These are phyloP conservation scores for Lerema accius DNA, from an alignment of 1,140 invertebrate species.

Conservation along the genomic window DNA sequence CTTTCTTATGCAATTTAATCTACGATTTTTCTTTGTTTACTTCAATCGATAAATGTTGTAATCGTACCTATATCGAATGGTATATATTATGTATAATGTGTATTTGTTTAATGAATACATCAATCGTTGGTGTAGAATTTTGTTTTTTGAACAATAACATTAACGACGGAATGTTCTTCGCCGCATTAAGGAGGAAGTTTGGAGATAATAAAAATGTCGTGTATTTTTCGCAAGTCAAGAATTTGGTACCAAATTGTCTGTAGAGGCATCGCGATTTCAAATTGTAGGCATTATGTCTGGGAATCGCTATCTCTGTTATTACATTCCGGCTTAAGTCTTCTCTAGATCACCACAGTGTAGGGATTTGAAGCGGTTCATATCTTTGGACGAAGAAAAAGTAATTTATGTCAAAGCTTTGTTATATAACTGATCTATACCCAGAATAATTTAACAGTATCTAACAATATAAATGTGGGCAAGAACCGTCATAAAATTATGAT, in stretches of 20 bases:
- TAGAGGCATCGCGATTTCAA: slow-evolving; percentile 64
- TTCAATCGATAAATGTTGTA: not conserved
- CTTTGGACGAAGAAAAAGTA: no score
- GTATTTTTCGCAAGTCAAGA: slow-evolving; percentile 52
- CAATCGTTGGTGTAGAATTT: no score
- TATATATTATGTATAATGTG: no score
- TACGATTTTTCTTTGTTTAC: not conserved
- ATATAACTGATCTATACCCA: no score
- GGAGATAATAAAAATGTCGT: slow-evolving; percentile 56
- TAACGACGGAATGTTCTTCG: not conserved
- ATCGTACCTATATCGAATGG: no score
- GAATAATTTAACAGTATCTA: no score
- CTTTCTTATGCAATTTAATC: no score
- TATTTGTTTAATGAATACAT: no score
- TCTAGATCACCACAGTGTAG: not conserved
- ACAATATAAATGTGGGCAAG: no score
- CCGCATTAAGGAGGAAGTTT: slow-evolving; percentile 38
- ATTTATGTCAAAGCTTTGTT: no score
- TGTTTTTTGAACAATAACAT: no score
- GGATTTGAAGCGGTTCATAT: not conserved
- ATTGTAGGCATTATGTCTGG: slow-evolving; percentile 63
- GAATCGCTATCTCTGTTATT: slow-evolving; percentile 64
- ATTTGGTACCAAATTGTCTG: slow-evolving; percentile 56
- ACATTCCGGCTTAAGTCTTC: slow-evolving; percentile 51
- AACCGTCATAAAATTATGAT: no score